These are phyloP conservation scores for Rousettus madagascariensis DNA, from an alignment of 2,797 vertebrate genomes.

Conservation along the genomic window DNA sequence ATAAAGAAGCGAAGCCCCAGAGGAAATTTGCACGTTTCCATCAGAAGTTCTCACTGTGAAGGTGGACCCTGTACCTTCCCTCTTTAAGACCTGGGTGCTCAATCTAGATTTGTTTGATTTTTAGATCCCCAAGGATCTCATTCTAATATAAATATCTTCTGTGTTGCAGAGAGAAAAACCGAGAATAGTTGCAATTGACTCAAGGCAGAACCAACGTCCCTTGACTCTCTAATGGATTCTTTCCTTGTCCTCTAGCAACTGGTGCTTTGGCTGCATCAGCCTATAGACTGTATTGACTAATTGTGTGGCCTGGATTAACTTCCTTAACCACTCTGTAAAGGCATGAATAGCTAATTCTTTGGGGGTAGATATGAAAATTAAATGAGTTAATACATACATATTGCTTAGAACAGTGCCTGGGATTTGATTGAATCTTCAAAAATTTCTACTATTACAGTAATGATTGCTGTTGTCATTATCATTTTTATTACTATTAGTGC, in stretches of 20 bases:
- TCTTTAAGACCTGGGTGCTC: not conserved
- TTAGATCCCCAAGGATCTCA: not conserved
- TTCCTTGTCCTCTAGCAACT: not conserved
- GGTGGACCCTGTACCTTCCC: fast-evolving
- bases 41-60: not conserved
- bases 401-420: not conserved
- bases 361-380: not conserved
- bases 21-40: not conserved
- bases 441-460: not conserved
- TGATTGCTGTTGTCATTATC: not conserved
- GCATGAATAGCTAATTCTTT: not conserved
- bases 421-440: not conserved
- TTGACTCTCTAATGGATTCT: not conserved
- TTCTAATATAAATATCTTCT: not conserved
- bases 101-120: not conserved
- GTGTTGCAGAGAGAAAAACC: not conserved
- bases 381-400: not conserved
- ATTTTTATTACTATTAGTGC: too few relatives aligned
- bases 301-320: not conserved
- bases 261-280: not conserved
- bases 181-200: not conserved
- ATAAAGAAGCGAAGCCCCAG: not conserved
- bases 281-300: not conserved
- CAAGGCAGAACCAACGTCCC: not conserved
- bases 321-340: not conserved